phyloP scores from a whole-genome alignment of 1,140 invertebrate species.

The Hylaeus anthracinus region DNA sequence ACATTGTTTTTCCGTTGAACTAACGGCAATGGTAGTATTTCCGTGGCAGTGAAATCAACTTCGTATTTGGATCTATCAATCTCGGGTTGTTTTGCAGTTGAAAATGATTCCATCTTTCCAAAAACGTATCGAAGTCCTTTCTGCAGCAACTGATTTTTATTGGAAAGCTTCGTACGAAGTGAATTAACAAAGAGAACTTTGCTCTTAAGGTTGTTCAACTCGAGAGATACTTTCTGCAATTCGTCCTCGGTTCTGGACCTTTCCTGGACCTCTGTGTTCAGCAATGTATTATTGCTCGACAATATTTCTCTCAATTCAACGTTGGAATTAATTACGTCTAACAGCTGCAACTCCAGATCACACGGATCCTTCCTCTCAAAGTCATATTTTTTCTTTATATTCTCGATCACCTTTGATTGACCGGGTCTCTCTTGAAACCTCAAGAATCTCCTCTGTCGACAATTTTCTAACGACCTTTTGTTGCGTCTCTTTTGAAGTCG shows the following conservation, averaged over 20 bases:
- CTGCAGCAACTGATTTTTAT: slow-evolving; percentile 26
- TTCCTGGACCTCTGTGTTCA: slow-evolving; percentile 20
- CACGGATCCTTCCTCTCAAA: background rate
- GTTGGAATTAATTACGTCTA: slow-evolving; percentile 34
- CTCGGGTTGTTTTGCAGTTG: background rate
- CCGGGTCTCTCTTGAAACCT: background rate
- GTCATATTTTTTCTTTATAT: background rate
- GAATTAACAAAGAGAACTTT: slow-evolving; percentile 32
- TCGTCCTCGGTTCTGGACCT: slow-evolving; percentile 28
- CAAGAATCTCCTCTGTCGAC: background rate
- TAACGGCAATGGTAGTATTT: background rate
- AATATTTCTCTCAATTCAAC: slow-evolving; percentile 22
- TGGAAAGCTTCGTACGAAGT: background rate
- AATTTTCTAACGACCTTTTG: background rate
- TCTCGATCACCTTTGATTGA: background rate
- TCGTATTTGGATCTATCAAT: background rate
- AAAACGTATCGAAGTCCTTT: slow-evolving; percentile 27
- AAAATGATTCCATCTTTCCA: slow-evolving; percentile 17
- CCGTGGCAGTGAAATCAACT: background rate
- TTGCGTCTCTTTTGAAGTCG: background rate
- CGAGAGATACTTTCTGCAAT: slow-evolving; percentile 30
- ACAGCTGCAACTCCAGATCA: background rate
- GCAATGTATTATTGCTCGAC: slow-evolving; percentile 11
- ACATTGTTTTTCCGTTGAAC: background rate
- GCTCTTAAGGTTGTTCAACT: slow-evolving; percentile 28